Evolutionary conservation across 37 sponge, comb jelly and placozoan species (phyloP).

Genomic region (Tethya wilhelma): DNA sequence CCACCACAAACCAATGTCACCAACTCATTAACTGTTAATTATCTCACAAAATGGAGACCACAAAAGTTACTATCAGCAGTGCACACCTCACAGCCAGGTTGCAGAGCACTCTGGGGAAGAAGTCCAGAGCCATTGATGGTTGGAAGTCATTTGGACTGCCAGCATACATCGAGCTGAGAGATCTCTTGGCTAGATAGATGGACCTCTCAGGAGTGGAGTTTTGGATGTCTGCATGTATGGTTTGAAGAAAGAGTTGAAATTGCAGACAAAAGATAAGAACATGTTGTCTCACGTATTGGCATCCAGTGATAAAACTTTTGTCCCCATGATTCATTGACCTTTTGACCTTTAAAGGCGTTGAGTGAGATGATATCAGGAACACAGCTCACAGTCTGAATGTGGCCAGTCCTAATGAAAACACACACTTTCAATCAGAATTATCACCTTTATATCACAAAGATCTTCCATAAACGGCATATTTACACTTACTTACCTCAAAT

Average conservation of each 20-base stretch:
- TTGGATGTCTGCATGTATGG: constrained; percentile 13
- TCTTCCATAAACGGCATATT: no score
- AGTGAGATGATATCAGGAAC: constrained; percentile 69
- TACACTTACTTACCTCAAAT: constrained; percentile 21
- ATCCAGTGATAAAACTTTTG: constrained; percentile 63
- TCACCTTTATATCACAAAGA: not conserved
- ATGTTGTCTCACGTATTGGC: constrained; percentile 48
- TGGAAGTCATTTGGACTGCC: constrained; percentile 60
- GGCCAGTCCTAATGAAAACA: constrained; percentile 48
- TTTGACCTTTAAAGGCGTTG: constrained; percentile 58
- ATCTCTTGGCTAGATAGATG: constrained; percentile 40
- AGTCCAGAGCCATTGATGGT: constrained; percentile 61
- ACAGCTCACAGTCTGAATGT: constrained; percentile 54
- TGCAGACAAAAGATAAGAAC: not conserved
- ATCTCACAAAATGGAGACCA: no score
- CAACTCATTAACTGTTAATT: not conserved
- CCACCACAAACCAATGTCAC: not conserved
- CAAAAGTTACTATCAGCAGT: no score
- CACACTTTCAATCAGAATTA: not conserved
- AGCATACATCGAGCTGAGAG: constrained; percentile 55
- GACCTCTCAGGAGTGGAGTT: constrained; percentile 41
- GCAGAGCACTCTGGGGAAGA: constrained; percentile 58
- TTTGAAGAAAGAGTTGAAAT: not conserved
- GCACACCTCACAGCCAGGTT: constrained; percentile 50
- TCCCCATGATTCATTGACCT: constrained; percentile 56